Percentiles rank a stretch among this genome's conserved stretches.
Conservation (phyloP, 2,113 vertebrate species). For the Sorex fumeus region DNA sequence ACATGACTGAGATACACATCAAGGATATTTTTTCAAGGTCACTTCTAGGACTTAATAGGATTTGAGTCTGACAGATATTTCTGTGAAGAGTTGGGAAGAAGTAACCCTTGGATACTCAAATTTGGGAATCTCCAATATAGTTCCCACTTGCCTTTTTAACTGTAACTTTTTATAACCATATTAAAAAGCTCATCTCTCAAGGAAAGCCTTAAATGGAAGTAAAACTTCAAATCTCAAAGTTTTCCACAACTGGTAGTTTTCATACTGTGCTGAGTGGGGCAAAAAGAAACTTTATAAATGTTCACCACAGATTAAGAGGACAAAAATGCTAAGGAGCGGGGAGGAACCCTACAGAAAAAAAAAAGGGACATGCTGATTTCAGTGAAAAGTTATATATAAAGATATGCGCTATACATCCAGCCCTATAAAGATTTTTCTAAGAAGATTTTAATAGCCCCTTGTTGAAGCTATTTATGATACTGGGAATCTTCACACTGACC, state of each 20-base stretch:
- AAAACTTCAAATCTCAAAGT: conserved; percentile 40
- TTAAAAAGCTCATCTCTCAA: conserved; percentile 48
- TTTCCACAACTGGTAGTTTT: conserved; percentile 20
- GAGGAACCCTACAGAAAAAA: conserved; percentile 30
- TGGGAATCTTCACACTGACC: conserved; percentile 16
- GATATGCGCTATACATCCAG: no score
- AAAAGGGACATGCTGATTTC: conserved; percentile 5
- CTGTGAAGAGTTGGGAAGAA: conserved; percentile 18
- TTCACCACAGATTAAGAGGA: conserved; percentile 17
- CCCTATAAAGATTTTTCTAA: not conserved
- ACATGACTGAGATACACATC: conserved; percentile 13
- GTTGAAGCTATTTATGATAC: conserved; percentile 52
- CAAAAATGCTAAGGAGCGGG: not conserved
- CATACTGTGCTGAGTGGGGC: not conserved
- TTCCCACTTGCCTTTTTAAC: not conserved
- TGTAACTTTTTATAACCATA: not conserved
- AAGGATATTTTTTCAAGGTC: not conserved
- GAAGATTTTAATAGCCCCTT: conserved; percentile 49
- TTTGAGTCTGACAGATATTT: conserved; percentile 8
- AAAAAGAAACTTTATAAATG: not conserved
- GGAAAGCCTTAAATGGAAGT: conserved; percentile 11
- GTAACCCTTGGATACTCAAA: not conserved
- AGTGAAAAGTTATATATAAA: conserved; percentile 46
- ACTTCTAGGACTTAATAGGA: not conserved
- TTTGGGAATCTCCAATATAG: not conserved